Evolutionary conservation across 2,888 invertebrate species (phyloP).

Genomic region (Phragmatobia fuliginosa): DNA sequence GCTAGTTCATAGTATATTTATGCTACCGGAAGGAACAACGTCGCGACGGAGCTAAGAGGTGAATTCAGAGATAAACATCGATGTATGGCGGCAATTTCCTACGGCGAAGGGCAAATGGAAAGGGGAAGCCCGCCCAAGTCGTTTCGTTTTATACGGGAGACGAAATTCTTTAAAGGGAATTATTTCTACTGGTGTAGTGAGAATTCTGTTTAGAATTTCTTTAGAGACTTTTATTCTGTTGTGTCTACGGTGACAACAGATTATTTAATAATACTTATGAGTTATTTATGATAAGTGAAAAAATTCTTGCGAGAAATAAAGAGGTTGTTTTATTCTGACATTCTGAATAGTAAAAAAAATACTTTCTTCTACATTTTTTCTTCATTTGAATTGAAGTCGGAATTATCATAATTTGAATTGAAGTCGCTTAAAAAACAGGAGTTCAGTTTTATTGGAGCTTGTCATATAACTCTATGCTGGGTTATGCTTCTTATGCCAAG

Average conservation of each 20-base stretch:
- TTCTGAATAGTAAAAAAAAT: not conserved
- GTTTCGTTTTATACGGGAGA: constrained; percentile 66
- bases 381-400: not conserved
- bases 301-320: not conserved
- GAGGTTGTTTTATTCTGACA: not conserved
- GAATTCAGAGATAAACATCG: constrained; percentile 78
- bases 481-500: no score
- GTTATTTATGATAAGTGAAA: not conserved
- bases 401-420: no score
- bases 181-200: constrained; percentile 8
- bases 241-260: not conserved
- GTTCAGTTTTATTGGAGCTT: no score
- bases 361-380: not conserved
- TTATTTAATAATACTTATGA: not conserved
- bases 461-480: no score
- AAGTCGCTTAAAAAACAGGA: no score
- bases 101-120: constrained; percentile 73
- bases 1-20: constrained; percentile 11
- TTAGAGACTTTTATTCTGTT: not conserved
- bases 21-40: constrained; percentile 56
- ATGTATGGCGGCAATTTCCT: constrained; percentile 83
- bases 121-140: constrained; percentile 63
- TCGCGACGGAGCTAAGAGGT: constrained; percentile 69
- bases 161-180: constrained; percentile 58
- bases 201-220: constrained; percentile 4